Evolutionary conservation across 2,797 vertebrate species (phyloP).

Genomic region (Setipinna tenuifilis): DNA sequence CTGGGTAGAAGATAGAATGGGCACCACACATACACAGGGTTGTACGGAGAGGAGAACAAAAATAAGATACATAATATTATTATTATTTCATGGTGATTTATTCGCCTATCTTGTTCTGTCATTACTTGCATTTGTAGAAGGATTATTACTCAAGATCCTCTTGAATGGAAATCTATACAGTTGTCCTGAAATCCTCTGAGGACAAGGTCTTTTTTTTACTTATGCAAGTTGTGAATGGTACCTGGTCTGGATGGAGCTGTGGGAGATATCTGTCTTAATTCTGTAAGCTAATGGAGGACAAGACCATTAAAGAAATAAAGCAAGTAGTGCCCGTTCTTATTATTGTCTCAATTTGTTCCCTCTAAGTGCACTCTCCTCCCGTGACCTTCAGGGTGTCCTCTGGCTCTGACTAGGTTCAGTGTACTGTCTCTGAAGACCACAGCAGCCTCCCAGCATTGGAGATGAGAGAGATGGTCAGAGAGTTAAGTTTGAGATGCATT

Average conservation of each 20-base stretch:
- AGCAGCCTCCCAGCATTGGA: slow-evolving; percentile 23
- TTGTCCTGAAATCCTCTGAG: slow-evolving; percentile 39
- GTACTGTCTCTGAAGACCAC: background rate
- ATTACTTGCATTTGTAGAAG: background rate
- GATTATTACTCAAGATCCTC: background rate
- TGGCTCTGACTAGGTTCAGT: slow-evolving; percentile 31
- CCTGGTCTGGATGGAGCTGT: slow-evolving; percentile 29
- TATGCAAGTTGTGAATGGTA: background rate
- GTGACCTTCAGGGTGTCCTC: slow-evolving; percentile 44
- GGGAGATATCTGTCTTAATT: slow-evolving; percentile 74
- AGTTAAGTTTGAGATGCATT: background rate
- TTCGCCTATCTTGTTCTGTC: background rate
- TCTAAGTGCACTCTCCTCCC: slow-evolving; percentile 31
- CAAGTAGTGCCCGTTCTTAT: slow-evolving; percentile 63
- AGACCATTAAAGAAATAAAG: slow-evolving; percentile 70
- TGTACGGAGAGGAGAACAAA: background rate
- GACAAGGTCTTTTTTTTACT: background rate
- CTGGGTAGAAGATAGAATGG: too few relatives aligned
- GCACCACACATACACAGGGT: background rate
- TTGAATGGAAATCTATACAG: background rate
- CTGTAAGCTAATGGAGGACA: slow-evolving; percentile 71
- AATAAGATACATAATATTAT: background rate
- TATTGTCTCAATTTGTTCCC: slow-evolving; percentile 58
- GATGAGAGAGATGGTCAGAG: slow-evolving; percentile 10
- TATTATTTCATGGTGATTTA: background rate